Conservation (phyloP, 2,113 vertebrate species). For the Oxygymnocypris stewartii region DNA sequence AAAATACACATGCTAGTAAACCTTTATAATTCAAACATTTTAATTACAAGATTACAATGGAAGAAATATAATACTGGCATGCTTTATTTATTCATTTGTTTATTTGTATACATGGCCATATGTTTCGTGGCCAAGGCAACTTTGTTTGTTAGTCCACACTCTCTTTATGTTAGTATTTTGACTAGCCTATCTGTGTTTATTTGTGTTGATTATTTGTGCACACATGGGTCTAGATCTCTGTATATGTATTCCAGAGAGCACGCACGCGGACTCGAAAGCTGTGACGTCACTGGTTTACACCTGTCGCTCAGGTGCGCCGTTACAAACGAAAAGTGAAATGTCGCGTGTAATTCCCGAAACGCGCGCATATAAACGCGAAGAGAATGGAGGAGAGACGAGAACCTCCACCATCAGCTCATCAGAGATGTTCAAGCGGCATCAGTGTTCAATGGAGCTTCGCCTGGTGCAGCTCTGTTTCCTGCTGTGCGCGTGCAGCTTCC, state of each 20-base stretch:
- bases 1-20: neutral
- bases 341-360: neutral
- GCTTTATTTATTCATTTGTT: too few relatives aligned
- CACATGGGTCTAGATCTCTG: neutral
- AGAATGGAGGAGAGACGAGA: neutral
- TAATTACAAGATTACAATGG: too few relatives aligned
- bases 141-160: too few relatives aligned
- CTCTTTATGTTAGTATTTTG: too few relatives aligned
- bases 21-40: neutral
- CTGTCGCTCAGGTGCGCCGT: neutral
- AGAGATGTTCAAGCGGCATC: neutral
- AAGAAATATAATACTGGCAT: too few relatives aligned
- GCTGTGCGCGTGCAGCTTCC: conserved; percentile 45
- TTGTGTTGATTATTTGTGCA: neutral
- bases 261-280: too few relatives aligned
- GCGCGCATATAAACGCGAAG: neutral
- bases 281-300: neutral
- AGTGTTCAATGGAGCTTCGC: neutral
- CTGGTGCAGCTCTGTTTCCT: conserved; percentile 52
- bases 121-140: too few relatives aligned
- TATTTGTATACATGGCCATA: too few relatives aligned
- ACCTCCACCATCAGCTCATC: neutral
- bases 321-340: conserved; percentile 16
- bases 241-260: neutral
- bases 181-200: too few relatives aligned